phyloP scores from a whole-genome alignment of 2,888 invertebrate genomes.

The Willowsia nigromaculata region DNA sequence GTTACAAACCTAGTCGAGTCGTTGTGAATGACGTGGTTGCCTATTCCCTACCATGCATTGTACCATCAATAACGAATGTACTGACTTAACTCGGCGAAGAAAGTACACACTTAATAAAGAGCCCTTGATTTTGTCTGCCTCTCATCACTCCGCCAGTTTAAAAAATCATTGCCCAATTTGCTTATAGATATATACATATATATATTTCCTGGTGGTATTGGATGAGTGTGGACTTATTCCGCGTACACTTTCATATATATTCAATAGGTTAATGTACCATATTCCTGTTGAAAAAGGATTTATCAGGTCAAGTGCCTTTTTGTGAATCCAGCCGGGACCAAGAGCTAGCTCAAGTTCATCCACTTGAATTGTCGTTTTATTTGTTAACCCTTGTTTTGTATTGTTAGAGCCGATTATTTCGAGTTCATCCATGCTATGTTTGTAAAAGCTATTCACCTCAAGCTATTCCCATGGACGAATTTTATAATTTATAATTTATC shows the following conservation, averaged over 20 bases:
- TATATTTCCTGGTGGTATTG: not conserved
- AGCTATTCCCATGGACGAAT: too few species aligned
- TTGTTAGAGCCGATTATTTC: conserved; percentile 24
- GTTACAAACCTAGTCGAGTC: too few species aligned
- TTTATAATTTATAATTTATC: too few species aligned
- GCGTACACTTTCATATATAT: not conserved
- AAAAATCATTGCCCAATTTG: not conserved
- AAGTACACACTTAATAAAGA: conserved; percentile 1
- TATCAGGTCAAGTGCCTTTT: conserved; percentile 68
- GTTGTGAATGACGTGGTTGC: not conserved
- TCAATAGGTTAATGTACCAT: conserved; percentile 43
- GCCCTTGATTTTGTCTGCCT: conserved; percentile 58
- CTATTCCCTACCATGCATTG: not conserved
- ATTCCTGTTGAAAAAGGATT: conserved; percentile 52
- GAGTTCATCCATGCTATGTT: conserved; percentile 22
- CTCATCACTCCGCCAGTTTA: not conserved
- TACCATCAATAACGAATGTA: not conserved
- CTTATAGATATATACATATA: not conserved
- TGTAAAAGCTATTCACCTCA: too few species aligned
- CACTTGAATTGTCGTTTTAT: conserved; percentile 35
- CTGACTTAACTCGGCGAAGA: not conserved
- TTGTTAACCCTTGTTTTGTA: conserved; percentile 40
- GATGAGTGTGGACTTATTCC: too few species aligned
- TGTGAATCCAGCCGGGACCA: conserved; percentile 43
- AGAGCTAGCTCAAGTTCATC: not conserved